A percentile compares a stretch with the other conserved stretches of the same genome.
Conservation (phyloP, 1,140 invertebrate genomes). For the Caenorhabditis tropicalis region DNA sequence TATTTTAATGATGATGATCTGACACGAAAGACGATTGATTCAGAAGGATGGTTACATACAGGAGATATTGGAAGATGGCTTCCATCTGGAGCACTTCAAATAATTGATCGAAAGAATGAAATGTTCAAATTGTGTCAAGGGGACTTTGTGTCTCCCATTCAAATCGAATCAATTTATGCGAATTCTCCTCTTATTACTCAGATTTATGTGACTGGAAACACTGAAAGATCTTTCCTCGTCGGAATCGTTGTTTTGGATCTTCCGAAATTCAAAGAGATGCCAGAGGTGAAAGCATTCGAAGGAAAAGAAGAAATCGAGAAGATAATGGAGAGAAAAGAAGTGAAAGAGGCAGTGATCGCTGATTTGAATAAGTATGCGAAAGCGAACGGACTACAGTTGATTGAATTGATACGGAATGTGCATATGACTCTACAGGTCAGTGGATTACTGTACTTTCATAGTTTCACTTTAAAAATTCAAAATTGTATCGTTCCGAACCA, state of each 20-base stretch:
- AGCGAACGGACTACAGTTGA: conserved; percentile 46
- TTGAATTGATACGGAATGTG: conserved; percentile 44
- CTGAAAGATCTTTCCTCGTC: conserved; percentile 69
- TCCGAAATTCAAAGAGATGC: conserved; percentile 35
- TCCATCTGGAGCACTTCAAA: conserved; percentile 74
- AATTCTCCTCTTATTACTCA: conserved; percentile 73
- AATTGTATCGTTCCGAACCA: too few species aligned
- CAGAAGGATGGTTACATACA: conserved; percentile 71
- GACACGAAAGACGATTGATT: conserved; percentile 73
- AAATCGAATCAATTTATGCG: conserved; percentile 75
- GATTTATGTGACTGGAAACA: conserved; percentile 74
- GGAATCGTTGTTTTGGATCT: conserved; percentile 63
- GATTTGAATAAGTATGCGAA: conserved; percentile 28
- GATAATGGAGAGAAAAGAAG: conserved; percentile 41
- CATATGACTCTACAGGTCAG: conserved; percentile 48
- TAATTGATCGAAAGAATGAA: conserved; percentile 75
- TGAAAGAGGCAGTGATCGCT: not conserved
- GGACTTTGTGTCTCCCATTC: conserved; percentile 76
- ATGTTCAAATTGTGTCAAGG: conserved; percentile 76
- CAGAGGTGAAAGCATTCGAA: not conserved
- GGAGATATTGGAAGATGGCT: conserved; percentile 68
- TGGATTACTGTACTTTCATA: too few species aligned
- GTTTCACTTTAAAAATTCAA: too few species aligned
- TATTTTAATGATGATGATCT: conserved; percentile 72
- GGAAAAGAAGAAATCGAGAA: not conserved